These are phyloP conservation scores for Apocrypta bakeri DNA, from an alignment of 1,140 invertebrate species.

Conservation along the genomic window DNA sequence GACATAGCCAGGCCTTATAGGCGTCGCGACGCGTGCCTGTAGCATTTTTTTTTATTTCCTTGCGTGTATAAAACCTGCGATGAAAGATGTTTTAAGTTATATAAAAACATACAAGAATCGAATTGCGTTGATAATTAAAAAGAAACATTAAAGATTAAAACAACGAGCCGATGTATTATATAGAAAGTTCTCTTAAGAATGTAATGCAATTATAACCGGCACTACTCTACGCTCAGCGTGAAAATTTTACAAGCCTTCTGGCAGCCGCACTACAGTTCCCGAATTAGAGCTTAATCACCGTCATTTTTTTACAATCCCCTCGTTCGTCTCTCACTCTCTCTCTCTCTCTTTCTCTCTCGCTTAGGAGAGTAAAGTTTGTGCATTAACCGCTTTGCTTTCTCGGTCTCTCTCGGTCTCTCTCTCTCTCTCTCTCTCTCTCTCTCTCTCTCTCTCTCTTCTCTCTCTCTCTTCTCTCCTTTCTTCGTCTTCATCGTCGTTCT, in stretches of 20 bases:
- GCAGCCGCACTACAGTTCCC: conserved; percentile 4
- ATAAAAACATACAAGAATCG: too few species aligned
- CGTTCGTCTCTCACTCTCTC: neutral
- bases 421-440: conserved; percentile 20
- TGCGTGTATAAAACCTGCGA: too few species aligned
- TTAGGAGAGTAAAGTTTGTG: conserved; percentile 2
- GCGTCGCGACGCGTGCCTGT: conserved; percentile 11
- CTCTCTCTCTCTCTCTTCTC: conserved; percentile 4
- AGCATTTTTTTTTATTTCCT: neutral
- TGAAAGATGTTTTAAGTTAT: too few species aligned
- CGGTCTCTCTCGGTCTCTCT: conserved; percentile 4
- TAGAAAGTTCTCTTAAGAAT: neutral
- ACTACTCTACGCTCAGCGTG: neutral
- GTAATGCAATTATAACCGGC: neutral
- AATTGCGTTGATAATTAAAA: too few species aligned
- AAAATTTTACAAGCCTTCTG: neutral
- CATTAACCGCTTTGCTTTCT: conserved; percentile 16
- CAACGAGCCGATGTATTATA: neutral
- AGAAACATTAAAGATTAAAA: neutral
- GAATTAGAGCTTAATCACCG: conserved; percentile 42
- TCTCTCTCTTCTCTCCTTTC: neutral
- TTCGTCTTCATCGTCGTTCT: neutral
- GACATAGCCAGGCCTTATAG: neutral
- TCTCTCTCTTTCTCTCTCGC: neutral
- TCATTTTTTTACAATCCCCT: conserved; percentile 29